Evolutionary conservation across 2,888 invertebrate species (phyloP).

Genomic region (Venusia cambrica): DNA sequence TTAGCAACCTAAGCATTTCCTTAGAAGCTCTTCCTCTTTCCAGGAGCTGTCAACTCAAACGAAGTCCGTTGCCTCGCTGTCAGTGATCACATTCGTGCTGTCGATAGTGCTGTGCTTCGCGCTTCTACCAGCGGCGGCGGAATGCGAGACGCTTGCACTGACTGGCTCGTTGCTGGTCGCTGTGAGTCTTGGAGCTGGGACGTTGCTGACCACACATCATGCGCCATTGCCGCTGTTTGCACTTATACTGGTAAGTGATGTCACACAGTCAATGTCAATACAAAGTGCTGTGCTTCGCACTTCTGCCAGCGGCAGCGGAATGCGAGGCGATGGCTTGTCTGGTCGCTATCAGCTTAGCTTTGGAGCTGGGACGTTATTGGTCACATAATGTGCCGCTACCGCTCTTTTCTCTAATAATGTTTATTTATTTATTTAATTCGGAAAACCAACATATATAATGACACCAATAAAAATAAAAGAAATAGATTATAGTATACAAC

Average conservation of each 20-base stretch:
- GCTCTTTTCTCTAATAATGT: too few species aligned
- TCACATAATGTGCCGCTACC: too few species aligned
- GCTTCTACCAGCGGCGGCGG: conserved; percentile 80
- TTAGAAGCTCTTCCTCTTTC: conserved; percentile 38
- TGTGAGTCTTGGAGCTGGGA: conserved; percentile 79
- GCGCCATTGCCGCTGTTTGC: conserved; percentile 88
- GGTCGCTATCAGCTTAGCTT: too few species aligned
- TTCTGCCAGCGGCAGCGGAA: too few species aligned
- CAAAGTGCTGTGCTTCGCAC: too few species aligned
- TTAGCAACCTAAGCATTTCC: background rate
- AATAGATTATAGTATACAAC: too few species aligned
- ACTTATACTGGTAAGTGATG: conserved; percentile 83
- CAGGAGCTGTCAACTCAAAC: conserved; percentile 77
- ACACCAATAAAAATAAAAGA: too few species aligned
- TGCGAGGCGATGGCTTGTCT: too few species aligned
- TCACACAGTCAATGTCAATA: background rate
- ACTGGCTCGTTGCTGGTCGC: conserved; percentile 83
- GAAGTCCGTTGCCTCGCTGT: conserved; percentile 68
- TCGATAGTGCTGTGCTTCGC: conserved; percentile 75
- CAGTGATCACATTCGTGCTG: conserved; percentile 75
- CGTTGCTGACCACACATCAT: conserved; percentile 82
- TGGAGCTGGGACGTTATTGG: too few species aligned
- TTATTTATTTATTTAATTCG: too few species aligned
- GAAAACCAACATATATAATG: too few species aligned
- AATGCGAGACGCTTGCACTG: conserved; percentile 82